Percentiles rank a stretch among this genome's conserved stretches.
phyloP scores from a whole-genome alignment of 2,113 vertebrate genomes.

The Alces alces region DNA sequence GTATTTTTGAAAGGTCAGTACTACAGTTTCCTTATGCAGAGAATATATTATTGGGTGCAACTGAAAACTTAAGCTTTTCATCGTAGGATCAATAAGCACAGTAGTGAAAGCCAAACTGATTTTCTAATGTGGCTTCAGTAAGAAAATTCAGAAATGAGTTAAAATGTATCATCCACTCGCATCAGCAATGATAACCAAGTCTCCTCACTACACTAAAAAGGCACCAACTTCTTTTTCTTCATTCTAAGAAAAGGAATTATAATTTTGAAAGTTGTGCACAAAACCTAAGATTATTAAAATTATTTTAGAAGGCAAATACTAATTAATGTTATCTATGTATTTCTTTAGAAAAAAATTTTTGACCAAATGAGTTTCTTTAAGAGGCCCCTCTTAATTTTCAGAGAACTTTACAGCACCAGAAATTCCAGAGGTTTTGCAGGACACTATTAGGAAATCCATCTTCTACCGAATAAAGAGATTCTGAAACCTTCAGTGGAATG shows the following conservation, averaged over 20 bases:
- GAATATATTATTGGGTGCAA: background rate
- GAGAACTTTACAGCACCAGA: background rate
- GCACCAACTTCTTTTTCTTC: background rate
- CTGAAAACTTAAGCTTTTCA: slow-evolving; percentile 4
- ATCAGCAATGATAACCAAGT: background rate
- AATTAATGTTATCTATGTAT: background rate
- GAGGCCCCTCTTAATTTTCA: background rate
- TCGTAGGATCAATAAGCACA: background rate
- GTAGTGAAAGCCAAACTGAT: background rate
- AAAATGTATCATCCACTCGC: background rate
- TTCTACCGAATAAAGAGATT: background rate
- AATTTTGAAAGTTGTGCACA: background rate
- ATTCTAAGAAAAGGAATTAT: background rate
- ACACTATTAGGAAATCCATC: background rate
- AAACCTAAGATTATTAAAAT: background rate
- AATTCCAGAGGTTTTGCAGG: background rate
- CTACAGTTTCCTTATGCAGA: background rate
- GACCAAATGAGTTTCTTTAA: background rate
- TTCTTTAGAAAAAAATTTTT: background rate
- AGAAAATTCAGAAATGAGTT: slow-evolving; percentile 10
- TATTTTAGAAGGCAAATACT: slow-evolving; percentile 1
- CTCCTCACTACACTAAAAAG: background rate
- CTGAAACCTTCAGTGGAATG: background rate
- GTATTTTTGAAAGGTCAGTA: slow-evolving; percentile 27
- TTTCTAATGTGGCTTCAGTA: slow-evolving; percentile 17